Evolutionary conservation across 2,113 vertebrate species (phyloP), one percentile per base, ranked within the genome.

Genomic region (Albula goreensis): DNA sequence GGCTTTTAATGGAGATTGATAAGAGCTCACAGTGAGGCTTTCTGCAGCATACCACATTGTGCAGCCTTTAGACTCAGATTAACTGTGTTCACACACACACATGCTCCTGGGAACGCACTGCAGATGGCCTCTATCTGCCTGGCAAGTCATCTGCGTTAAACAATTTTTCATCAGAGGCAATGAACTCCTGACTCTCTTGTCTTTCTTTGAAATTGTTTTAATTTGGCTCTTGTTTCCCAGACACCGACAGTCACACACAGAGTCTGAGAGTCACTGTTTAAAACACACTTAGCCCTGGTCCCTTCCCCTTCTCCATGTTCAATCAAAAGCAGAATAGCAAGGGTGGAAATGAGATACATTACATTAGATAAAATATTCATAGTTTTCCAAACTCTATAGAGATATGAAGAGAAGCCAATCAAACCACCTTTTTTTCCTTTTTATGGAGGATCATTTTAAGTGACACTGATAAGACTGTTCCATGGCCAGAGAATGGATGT

Each of bases 1-100:
- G 89, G 86, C 90, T 85, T 90, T 86, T 88, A 85, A 89, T 49
- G 80, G 85, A 87, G 89, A 56, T 41, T 87, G 82, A 91, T 53
- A 51, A 83, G 78, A n/a, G 81, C 48, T 25, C 25, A 5, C 25
- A 52, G 25, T 79, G 66, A 25, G 10, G 51, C 0, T 50, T 83
- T 89, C 89, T 86, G 88, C 90, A 89, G 86, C 87, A 91, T 88
- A 84, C 89, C 81, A 66, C 84, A 83, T 82, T 51, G 60, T 31
- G n/a, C 10, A 8, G 70, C 70, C 4, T 10, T 13, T 25, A 83
- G 31, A 49, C 82, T 49, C 13, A 66, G 53, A 41, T 41, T 1
- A 41, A 83, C 56, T 56, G 81, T 2, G 78, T 31, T 12, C 81
- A 83, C 12, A 74, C 25, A 78, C 70, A 2, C 19, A 80, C 41